Base-by-base conservation (phyloP, 2,888 invertebrate species). In the Xanthorhoe spadicearia region DNA sequence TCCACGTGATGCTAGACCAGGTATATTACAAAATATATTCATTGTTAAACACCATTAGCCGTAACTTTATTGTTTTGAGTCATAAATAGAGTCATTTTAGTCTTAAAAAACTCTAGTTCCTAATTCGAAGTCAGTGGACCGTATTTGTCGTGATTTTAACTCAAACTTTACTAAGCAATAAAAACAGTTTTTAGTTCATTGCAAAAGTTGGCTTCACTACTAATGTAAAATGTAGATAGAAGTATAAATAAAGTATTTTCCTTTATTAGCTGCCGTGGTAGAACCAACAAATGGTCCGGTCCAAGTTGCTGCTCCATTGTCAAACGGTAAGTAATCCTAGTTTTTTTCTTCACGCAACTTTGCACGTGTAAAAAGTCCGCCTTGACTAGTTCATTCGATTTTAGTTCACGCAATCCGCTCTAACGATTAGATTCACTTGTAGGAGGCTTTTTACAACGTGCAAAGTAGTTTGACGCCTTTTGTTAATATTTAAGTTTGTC, bases 241-340 rank as follows among this genome's bases (percentile, higher is more conserved):
- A 56, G 60, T 56, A 54, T 60, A 55, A 19, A 56, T 59, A 68
- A 57, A 19, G 57, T 64, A 64, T 64, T 68, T 61, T 68, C 13
- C 19, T 10, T 56, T 38, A 51, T 49, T 52, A 61, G 32, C 23
- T 15, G 49, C 10, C 43, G 56, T 35, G 10, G 64, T 54, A 0
- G 67, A 58, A n/a, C 57, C 52, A 38, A 18, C 32, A 17, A 68
- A 68, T 35, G 68, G 64, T 0, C 64, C 68, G 9, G 43, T 46
- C 10, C 52, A 61, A 23, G 51, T 51, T 28, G 60, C 58, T 10
- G 56, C 50, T n/a, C 38, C 46, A 7, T 64, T 51, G 17, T 58
- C 68, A 35, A 70, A 66, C 51, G 74, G 74, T 74, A 68, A 71
- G 74, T 70, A 15, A 51, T 49, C 7, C 23, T 13, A 19, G 18